Evolutionary conservation across 2,888 invertebrate genomes (phyloP).

Genomic region (Euphydryas editha): DNA sequence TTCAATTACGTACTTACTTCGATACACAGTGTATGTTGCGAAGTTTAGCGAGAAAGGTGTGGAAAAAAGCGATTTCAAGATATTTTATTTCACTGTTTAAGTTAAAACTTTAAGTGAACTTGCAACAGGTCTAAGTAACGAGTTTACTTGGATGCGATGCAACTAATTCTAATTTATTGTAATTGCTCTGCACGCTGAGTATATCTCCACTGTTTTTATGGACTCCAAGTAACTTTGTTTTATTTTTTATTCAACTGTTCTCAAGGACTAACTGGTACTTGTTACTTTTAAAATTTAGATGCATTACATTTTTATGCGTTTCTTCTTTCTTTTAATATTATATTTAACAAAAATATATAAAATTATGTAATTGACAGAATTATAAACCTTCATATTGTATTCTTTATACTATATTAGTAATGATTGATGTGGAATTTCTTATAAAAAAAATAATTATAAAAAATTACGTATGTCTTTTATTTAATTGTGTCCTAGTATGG

Average conservation of each 20-base stretch:
- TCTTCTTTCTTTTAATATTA: too few relatives aligned
- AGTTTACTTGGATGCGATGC: conserved; percentile 2
- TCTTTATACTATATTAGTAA: too few relatives aligned
- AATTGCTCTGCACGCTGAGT: not conserved
- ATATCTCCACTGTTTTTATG: not conserved
- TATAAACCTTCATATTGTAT: too few relatives aligned
- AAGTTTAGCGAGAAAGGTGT: not conserved
- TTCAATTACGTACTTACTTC: too few relatives aligned
- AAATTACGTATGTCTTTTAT: too few relatives aligned
- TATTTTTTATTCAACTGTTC: not conserved
- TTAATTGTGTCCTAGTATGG: too few relatives aligned
- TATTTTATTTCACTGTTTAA: not conserved
- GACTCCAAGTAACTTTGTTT: not conserved
- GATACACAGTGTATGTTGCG: too few relatives aligned
- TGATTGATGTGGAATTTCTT: too few relatives aligned
- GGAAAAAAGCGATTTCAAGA: not conserved
- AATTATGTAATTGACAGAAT: too few relatives aligned
- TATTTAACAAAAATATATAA: too few relatives aligned
- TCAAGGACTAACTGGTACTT: not conserved
- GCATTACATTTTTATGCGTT: not conserved
- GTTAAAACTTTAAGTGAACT: conserved; percentile 1
- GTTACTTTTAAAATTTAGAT: not conserved
- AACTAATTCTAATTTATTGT: conserved; percentile 11
- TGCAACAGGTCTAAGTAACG: conserved; percentile 13
- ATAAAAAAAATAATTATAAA: too few relatives aligned